These are phyloP conservation scores for Pararge aegeria DNA, from an alignment of 1,140 invertebrate species.

Conservation along the genomic window DNA sequence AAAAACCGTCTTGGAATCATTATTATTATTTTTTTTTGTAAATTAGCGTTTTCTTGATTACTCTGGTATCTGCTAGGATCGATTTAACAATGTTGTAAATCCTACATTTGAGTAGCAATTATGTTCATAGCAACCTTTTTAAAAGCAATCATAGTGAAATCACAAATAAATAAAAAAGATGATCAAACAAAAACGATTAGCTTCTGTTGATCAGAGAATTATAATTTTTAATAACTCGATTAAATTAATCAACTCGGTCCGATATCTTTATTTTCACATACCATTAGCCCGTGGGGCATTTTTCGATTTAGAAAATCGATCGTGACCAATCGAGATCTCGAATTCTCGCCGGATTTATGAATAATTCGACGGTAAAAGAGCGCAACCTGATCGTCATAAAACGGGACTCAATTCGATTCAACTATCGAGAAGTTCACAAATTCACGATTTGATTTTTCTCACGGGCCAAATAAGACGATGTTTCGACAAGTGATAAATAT, in stretches of 20 bases:
- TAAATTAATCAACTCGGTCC: constrained; percentile 16
- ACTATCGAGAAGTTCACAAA: constrained; percentile 29
- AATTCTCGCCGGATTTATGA: constrained; percentile 48
- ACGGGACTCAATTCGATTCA: constrained; percentile 28
- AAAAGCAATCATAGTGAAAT: constrained; percentile 4
- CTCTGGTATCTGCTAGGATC: too few species aligned
- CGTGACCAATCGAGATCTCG: constrained; percentile 50
- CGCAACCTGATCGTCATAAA: constrained; percentile 35
- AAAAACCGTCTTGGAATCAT: too few species aligned
- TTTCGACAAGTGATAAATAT: not conserved
- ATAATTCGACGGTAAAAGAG: constrained; percentile 47
- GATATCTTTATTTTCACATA: constrained; percentile 31
- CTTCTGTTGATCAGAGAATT: constrained; percentile 17
- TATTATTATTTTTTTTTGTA: too few species aligned
- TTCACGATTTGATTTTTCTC: constrained; percentile 49
- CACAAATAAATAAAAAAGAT: not conserved
- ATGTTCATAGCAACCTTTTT: too few species aligned
- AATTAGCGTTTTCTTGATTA: not conserved
- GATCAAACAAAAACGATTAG: not conserved
- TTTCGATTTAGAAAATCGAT: constrained; percentile 24
- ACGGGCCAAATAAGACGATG: constrained; percentile 23
- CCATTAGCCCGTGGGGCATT: not conserved
- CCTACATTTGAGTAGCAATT: too few species aligned
- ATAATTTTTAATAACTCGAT: constrained; percentile 23
- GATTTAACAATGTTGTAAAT: too few species aligned